Percentiles rank a stretch among this genome's conserved stretches.
phyloP scores from a whole-genome alignment of 2,113 vertebrate species.

The Calypte anna region DNA sequence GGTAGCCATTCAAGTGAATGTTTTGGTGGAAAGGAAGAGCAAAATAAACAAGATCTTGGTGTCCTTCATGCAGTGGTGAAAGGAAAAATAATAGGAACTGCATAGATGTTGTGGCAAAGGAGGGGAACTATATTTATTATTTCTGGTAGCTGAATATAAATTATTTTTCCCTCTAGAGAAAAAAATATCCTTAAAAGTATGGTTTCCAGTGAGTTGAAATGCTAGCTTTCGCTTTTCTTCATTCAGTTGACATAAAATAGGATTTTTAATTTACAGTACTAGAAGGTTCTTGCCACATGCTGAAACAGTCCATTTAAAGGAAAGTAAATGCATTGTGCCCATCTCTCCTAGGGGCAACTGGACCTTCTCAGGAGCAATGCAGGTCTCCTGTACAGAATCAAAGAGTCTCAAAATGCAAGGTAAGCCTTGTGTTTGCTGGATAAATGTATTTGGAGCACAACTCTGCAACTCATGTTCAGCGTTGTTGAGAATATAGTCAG shows the following conservation, averaged over 20 bases:
- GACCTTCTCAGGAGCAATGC: slow-evolving; percentile 92
- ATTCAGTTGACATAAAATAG: neutral
- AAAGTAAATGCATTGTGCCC: neutral
- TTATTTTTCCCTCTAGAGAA: no score
- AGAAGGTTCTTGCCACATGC: neutral
- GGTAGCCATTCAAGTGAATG: neutral
- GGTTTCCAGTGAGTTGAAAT: neutral
- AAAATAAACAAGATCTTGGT: neutral
- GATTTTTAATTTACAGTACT: neutral
- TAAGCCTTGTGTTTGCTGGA: slow-evolving; percentile 57
- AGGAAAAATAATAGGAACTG: neutral
- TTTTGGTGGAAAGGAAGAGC: neutral
- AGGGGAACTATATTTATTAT: neutral
- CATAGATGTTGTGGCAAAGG: neutral
- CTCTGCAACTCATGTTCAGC: rapidly evolving
- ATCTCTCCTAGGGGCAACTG: slow-evolving; percentile 86
- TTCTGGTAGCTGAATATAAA: neutral
- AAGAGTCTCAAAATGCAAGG: slow-evolving; percentile 89
- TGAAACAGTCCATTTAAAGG: neutral
- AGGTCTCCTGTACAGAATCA: slow-evolving; percentile 93
- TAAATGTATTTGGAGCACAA: neutral
- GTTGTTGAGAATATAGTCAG: neutral
- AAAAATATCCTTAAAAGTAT: neutral
- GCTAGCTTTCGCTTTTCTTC: neutral
- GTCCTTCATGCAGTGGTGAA: neutral